Base-by-base conservation (phyloP, 2,113 vertebrate genomes). In the Hyperoodon ampullatus region DNA sequence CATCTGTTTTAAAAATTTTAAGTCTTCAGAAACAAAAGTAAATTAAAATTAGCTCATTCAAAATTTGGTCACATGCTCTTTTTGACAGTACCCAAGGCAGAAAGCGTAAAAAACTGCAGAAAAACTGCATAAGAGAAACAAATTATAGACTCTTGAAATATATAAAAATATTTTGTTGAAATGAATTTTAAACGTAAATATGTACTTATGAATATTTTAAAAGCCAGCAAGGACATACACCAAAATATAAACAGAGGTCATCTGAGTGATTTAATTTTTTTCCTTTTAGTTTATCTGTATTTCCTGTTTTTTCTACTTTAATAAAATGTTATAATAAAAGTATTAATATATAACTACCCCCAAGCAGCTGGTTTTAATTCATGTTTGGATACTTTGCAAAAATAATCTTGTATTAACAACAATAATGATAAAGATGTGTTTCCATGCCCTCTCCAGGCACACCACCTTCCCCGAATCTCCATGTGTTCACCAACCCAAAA, bases 191-290 rank as follows among this genome's bases (percentile, higher is more conserved):
- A 78, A 89, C 42, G 6, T 68, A 77, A 89, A 63, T 70, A 71
- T 72, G 39, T 81, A 90, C 33, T 70, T 42, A 55, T 12, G 10
- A 28, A 55, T 39, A 89, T 78, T 90, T 93, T 30, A 23, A 61
- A 91, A 86, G 35, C 63, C n/a, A 63, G 18, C 60, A 84, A 93
- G 44, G 70, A 83, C 33, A 30, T 53, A 75, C 11, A 90, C 75
- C 72, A 94, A 96, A 94, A 80, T 65, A 96, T 63, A 90, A 90
- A 90, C 4, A 80, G 33, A 50, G 8, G 28, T 78, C 70, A 83
- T 33, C 24, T 71, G 1, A 68, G 13, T 88, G 66, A 90, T 55
- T 71, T 42, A 70, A 71, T 75, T 89, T 44, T 81, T 91, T 87
- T 50, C 39, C 50, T 58, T 87, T 91, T 8, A 75, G 78, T 11